phyloP scores from a whole-genome alignment of 2,888 invertebrate species.

The Cerastoderma edule region DNA sequence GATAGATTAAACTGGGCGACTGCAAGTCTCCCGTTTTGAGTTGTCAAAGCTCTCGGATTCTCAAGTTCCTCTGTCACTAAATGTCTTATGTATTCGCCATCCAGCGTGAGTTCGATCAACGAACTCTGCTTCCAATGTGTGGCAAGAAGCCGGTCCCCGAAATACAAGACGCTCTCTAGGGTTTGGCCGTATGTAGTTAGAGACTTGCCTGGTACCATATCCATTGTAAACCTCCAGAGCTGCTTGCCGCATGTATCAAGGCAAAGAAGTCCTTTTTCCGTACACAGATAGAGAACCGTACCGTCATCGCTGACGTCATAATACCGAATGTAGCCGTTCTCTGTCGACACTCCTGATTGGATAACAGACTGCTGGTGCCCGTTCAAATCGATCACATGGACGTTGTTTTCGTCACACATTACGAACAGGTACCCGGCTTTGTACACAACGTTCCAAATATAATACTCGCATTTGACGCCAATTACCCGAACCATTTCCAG shows the following conservation, averaged over 20 bases:
- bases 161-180: constrained; percentile 36
- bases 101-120: constrained; percentile 30
- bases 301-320: constrained; percentile 46
- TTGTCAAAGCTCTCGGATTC: constrained; percentile 33
- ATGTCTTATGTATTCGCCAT: constrained; percentile 32
- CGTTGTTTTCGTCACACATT: constrained; percentile 46
- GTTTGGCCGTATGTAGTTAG: constrained; percentile 11
- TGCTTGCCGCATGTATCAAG: constrained; percentile 17
- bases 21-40: constrained; percentile 22
- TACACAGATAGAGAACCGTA: constrained; percentile 22
- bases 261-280: constrained; percentile 27
- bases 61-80: constrained; percentile 24
- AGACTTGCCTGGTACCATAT: constrained; percentile 22
- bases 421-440: constrained; percentile 26
- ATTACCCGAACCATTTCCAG: constrained; percentile 1
- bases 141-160: constrained; percentile 24
- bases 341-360: constrained; percentile 25
- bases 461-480: constrained; percentile 24
- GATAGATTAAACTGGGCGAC: constrained; percentile 44
- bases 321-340: constrained; percentile 35
- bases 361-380: constrained; percentile 20
- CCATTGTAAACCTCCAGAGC: constrained; percentile 26
- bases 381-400: constrained; percentile 29
- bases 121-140: constrained; percentile 38
- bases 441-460: constrained; percentile 39